A percentile compares a stretch with the other conserved stretches of the same genome.
phyloP scores from a whole-genome alignment of 2,113 vertebrate genomes.

The Clupea harengus region DNA sequence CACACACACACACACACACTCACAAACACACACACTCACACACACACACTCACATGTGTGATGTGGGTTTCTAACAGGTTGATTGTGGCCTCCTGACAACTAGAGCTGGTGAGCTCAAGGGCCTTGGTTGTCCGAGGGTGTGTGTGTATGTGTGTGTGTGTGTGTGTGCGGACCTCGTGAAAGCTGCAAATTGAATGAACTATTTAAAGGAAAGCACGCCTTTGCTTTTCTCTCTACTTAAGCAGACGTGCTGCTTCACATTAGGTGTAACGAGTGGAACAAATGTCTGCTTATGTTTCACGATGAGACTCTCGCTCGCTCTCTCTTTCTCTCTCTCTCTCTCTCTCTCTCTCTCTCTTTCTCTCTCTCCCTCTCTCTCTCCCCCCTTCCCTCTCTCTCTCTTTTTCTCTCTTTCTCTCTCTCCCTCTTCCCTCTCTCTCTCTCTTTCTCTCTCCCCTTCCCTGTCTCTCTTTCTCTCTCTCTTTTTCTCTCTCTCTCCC shows the following conservation, averaged over 20 bases:
- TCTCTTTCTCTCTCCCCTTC: too few species aligned
- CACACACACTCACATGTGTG: not conserved
- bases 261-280: slow-evolving; percentile 20
- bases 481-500: too few species aligned
- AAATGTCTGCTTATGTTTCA: slow-evolving; percentile 9
- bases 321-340: not conserved
- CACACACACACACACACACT: not conserved
- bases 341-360: not conserved
- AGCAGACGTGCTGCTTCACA: slow-evolving; percentile 17
- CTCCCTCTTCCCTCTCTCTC: too few species aligned
- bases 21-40: not conserved
- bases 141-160: too few species aligned
- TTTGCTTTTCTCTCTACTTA: not conserved
- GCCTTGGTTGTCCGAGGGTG: slow-evolving; percentile 21
- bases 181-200: slow-evolving; percentile 37
- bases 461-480: too few species aligned
- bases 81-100: not conserved
- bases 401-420: not conserved
- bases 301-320: not conserved
- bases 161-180: slow-evolving; percentile 24
- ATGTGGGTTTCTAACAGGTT: not conserved
- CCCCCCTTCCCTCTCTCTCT: too few species aligned
- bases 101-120: not conserved
- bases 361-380: not conserved
- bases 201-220: slow-evolving; percentile 25